phyloP scores from a whole-genome alignment of 2,113 vertebrate species.

The Bettongia penicillata region DNA sequence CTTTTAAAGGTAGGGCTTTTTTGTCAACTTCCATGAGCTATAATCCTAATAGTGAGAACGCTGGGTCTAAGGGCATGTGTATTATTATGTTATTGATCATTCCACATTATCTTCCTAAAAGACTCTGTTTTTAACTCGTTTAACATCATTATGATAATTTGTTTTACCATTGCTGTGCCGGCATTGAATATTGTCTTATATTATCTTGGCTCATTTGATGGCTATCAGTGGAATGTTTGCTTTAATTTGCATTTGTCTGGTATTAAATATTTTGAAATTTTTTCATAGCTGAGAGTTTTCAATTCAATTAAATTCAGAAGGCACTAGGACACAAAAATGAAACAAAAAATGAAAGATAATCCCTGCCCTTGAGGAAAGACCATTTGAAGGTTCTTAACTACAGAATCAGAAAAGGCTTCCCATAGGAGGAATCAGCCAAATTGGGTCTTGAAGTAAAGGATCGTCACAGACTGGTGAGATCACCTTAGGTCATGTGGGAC shows the following conservation, averaged over 20 bases:
- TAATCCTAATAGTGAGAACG: background rate
- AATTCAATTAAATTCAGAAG: background rate
- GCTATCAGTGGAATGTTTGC: background rate
- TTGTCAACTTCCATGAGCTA: background rate
- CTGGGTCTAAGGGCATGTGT: background rate
- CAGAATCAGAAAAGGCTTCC: background rate
- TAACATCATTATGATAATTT: background rate
- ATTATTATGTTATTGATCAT: background rate
- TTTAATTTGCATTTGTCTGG: background rate
- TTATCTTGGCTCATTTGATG: background rate
- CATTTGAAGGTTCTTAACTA: background rate
- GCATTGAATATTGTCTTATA: background rate
- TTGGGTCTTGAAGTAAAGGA: background rate
- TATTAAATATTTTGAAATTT: background rate
- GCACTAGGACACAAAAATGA: background rate
- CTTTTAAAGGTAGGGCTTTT: too few species aligned
- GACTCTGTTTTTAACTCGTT: background rate
- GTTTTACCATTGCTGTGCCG: too few species aligned
- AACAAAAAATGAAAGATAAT: background rate
- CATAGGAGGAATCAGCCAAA: background rate
- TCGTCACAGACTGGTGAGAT: background rate
- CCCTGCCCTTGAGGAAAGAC: background rate
- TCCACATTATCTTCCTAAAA: background rate
- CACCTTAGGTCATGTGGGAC: background rate
- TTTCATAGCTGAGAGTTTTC: background rate